Evolutionary conservation across 2,797 vertebrate species (phyloP).

Genomic region (Anguilla obscura): DNA sequence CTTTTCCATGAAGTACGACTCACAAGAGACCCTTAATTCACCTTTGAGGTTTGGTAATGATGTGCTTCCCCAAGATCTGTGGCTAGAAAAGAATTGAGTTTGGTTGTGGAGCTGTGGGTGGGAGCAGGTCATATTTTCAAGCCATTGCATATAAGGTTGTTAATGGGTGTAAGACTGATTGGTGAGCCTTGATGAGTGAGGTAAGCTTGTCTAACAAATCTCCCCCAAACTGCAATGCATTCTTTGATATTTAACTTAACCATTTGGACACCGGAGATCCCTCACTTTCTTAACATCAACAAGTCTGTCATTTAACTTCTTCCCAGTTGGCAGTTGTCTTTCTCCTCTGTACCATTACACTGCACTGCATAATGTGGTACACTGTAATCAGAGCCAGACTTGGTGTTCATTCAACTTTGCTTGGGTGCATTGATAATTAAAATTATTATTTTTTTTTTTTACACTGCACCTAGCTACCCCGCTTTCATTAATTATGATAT

Average conservation of each 20-base stretch:
- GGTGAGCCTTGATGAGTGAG: conserved; percentile 62
- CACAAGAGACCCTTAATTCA: conserved; percentile 70
- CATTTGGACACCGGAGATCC: conserved; percentile 60
- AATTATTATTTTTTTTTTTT: neutral
- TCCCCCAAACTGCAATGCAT: conserved; percentile 52
- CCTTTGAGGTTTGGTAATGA: conserved; percentile 48
- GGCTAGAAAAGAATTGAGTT: conserved; percentile 49
- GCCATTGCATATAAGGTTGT: conserved; percentile 61
- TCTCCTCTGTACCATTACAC: no score
- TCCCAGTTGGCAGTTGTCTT: no score
- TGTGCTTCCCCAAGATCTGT: conserved; percentile 23
- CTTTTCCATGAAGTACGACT: conserved; percentile 68
- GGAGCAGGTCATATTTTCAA: conserved; percentile 27
- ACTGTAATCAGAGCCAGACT: neutral
- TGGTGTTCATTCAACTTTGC: neutral
- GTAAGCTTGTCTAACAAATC: conserved; percentile 57
- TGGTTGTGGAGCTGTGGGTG: conserved; percentile 6
- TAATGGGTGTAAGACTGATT: conserved; percentile 60
- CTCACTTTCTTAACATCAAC: neutral
- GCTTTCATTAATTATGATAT: neutral
- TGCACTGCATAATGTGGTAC: neutral
- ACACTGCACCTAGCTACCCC: neutral
- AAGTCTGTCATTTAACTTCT: no score
- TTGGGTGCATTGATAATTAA: neutral
- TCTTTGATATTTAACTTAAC: conserved; percentile 65